These are phyloP conservation scores for Galerucella pusilla DNA, from an alignment of 2,888 invertebrate species.

Conservation along the genomic window DNA sequence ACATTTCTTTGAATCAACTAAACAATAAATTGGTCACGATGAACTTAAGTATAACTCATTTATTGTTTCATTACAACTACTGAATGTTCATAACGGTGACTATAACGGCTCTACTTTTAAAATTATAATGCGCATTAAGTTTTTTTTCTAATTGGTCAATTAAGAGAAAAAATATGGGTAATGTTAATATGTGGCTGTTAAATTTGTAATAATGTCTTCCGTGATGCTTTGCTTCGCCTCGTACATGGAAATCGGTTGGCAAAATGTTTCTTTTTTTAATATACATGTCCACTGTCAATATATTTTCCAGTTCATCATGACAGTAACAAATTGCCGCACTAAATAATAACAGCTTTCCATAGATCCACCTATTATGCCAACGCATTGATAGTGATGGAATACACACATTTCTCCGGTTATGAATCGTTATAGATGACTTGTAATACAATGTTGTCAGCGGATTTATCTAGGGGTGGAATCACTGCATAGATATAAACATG, in stretches of 20 bases:
- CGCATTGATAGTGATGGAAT: constrained; percentile 36
- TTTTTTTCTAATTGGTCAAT: too few species aligned
- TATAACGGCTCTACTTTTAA: too few species aligned
- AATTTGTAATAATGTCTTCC: too few species aligned
- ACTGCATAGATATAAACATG: background rate
- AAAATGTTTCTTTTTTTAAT: background rate
- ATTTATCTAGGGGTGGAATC: background rate
- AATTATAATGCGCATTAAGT: too few species aligned
- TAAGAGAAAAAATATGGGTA: too few species aligned
- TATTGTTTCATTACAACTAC: too few species aligned
- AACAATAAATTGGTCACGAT: too few species aligned
- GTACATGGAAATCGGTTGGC: background rate
- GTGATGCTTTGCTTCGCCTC: background rate
- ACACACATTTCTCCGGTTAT: constrained; percentile 21
- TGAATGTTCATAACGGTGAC: too few species aligned
- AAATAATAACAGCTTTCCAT: constrained; percentile 36
- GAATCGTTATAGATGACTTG: constrained; percentile 25
- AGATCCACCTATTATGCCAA: constrained; percentile 31
- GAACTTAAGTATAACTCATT: too few species aligned
- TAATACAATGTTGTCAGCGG: constrained; percentile 13
- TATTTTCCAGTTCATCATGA: constrained; percentile 16
- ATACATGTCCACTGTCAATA: constrained; percentile 6
- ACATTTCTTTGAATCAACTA: too few species aligned
- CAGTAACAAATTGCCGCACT: constrained; percentile 32
- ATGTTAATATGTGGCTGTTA: too few species aligned